Evolutionary conservation across 2,888 invertebrate genomes (phyloP).

Genomic region (Oxytorus armatus): DNA sequence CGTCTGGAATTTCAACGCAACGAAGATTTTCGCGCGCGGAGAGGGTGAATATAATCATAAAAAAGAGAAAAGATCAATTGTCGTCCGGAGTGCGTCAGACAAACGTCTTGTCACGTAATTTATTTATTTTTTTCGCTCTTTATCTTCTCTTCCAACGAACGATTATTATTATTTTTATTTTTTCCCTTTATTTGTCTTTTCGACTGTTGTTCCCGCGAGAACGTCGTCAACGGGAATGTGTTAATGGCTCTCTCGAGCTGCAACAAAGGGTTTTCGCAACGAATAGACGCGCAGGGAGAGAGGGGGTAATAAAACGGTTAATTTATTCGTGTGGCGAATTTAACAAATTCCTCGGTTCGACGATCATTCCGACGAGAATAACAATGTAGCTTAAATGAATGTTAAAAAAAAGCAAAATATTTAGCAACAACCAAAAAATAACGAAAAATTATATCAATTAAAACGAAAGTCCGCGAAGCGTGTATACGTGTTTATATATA

Average conservation of each 20-base stretch:
- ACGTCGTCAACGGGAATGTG: constrained; percentile 2
- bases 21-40: background rate
- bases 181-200: constrained; percentile 5
- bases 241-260: constrained; percentile 11
- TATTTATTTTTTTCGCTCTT: background rate
- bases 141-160: background rate
- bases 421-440: constrained; percentile 9
- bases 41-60: background rate
- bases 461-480: constrained; percentile 1
- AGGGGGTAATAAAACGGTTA: background rate
- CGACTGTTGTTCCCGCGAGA: constrained; percentile 4
- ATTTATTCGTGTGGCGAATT: background rate
- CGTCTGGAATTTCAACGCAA: background rate
- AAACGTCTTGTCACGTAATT: constrained; percentile 2
- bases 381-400: background rate
- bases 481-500: constrained; percentile 34
- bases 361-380: background rate
- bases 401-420: background rate
- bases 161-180: background rate
- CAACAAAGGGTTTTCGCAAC: background rate
- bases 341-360: constrained; percentile 14
- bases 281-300: background rate
- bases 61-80: constrained; percentile 15
- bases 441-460: background rate
- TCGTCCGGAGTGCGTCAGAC: background rate